A percentile compares a stretch with the other conserved stretches of the same genome.
phyloP scores from a whole-genome alignment of 2,797 vertebrate species.

The Gallirallus australis region DNA sequence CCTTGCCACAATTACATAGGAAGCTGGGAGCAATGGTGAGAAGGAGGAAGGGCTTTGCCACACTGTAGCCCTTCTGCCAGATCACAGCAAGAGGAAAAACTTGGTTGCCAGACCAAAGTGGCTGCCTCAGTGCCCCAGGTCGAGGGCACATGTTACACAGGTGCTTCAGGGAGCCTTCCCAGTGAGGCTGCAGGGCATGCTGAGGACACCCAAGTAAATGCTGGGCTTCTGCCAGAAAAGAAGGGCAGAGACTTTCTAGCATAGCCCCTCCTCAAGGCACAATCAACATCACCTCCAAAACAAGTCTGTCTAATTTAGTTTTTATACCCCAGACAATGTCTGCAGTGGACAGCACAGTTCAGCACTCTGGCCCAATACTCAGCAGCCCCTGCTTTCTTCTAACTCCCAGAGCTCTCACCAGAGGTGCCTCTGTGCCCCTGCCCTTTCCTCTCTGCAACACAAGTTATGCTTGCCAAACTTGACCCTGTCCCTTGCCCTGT shows the following conservation, averaged over 20 bases:
- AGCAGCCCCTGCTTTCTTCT: not conserved
- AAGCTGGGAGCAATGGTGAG: not conserved
- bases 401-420: not conserved
- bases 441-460: not conserved
- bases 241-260: not conserved
- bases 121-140: not conserved
- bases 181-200: not conserved
- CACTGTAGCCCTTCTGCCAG: not conserved
- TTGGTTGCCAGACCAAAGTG: not conserved
- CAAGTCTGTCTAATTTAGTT: not conserved
- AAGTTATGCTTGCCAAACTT: not conserved
- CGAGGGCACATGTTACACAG: not conserved
- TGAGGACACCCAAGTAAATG: not conserved
- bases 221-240: not conserved
- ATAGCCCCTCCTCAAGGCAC: not conserved
- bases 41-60: not conserved
- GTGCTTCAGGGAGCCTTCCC: not conserved
- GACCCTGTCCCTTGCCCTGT: not conserved
- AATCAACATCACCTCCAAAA: not conserved
- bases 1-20: not conserved
- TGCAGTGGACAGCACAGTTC: not conserved
- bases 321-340: not conserved
- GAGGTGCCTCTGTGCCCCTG: not conserved
- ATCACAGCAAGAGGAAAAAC: not conserved
- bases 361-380: not conserved